These are phyloP conservation scores for Myotis planiceps DNA, from an alignment of 2,797 vertebrate species.

Conservation along the genomic window DNA sequence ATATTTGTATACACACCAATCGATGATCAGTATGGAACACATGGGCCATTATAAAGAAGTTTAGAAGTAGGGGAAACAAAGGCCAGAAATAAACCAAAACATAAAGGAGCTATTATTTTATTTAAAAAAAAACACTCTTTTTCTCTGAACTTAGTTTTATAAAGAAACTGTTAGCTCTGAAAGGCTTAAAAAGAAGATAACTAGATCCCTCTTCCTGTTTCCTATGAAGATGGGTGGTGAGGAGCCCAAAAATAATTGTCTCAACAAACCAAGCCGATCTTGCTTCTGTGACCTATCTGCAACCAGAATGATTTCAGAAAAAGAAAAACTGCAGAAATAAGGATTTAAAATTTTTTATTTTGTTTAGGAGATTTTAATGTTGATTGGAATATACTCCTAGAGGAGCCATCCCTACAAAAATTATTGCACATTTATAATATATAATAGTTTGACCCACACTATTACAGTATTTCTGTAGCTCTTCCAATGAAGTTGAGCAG, in stretches of 20 bases:
- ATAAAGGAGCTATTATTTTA: neutral
- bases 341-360: constrained; percentile 1
- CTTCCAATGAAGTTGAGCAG: neutral
- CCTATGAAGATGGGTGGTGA: neutral
- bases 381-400: constrained; percentile 8
- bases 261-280: neutral
- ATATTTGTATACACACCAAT: neutral
- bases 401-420: neutral
- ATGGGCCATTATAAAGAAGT: constrained; percentile 8
- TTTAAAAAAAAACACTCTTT: too few species aligned
- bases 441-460: neutral
- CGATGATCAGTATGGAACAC: neutral
- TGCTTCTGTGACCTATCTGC: neutral
- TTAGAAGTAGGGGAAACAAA: neutral
- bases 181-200: neutral
- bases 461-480: neutral
- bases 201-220: neutral
- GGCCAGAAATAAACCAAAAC: constrained; percentile 8
- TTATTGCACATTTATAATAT: neutral
- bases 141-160: neutral
- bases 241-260: neutral
- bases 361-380: neutral
- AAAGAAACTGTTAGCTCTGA: neutral
- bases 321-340: neutral
- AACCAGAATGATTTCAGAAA: constrained; percentile 1